These are phyloP conservation scores for Labeo calbasu DNA, from an alignment of 2,797 vertebrate genomes.

Conservation along the genomic window DNA sequence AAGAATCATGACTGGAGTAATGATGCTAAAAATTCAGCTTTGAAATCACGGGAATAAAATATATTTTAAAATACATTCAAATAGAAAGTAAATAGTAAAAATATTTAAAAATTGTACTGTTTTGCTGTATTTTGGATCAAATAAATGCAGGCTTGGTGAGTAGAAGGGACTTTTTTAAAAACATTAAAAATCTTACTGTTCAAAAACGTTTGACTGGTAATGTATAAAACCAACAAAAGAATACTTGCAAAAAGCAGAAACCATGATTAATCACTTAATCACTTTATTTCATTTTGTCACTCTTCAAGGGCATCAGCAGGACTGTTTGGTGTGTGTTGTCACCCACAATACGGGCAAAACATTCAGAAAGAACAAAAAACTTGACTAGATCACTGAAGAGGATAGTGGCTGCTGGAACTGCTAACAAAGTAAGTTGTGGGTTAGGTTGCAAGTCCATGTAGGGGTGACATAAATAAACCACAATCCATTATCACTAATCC, in stretches of 20 bases:
- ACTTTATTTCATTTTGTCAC: slow-evolving; percentile 40
- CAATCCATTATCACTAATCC: background rate
- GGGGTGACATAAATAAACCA: background rate
- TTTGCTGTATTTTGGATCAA: too few species aligned
- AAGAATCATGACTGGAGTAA: too few species aligned
- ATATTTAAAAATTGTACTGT: too few species aligned
- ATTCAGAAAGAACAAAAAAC: slow-evolving; percentile 32
- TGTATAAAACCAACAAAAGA: background rate
- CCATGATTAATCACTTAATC: background rate
- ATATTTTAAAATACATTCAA: too few species aligned
- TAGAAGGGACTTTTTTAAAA: too few species aligned
- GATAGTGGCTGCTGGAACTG: background rate
- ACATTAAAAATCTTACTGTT: background rate
- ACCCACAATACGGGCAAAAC: slow-evolving; percentile 44
- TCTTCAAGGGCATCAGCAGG: slow-evolving; percentile 19
- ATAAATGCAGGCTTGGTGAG: too few species aligned
- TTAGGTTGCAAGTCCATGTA: background rate
- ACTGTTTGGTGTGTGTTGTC: slow-evolving; percentile 31
- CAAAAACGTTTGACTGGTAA: background rate
- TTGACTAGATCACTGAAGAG: slow-evolving; percentile 2
- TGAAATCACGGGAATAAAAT: too few species aligned
- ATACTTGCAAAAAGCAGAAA: background rate
- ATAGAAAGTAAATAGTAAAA: too few species aligned
- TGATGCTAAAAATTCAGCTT: too few species aligned
- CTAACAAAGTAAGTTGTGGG: background rate